These are phyloP conservation scores for Stegostoma tigrinum DNA, from an alignment of 2,113 vertebrate species.

Conservation along the genomic window DNA sequence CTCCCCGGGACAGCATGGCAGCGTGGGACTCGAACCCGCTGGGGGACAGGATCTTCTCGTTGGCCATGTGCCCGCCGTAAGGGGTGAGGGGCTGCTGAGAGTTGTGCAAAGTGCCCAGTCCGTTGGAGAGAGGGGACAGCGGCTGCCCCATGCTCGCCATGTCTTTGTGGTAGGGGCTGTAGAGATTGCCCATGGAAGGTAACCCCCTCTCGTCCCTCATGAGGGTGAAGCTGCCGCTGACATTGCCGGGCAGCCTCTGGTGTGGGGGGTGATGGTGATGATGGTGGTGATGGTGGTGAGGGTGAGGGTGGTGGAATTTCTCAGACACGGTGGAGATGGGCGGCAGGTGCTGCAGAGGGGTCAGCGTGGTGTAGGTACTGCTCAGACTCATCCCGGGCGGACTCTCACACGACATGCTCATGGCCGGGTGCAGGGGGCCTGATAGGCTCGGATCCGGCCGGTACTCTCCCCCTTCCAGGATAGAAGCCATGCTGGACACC, in stretches of 20 bases:
- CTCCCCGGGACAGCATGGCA: conserved; percentile 79
- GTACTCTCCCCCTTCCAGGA: conserved; percentile 86
- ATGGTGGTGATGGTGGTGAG: conserved; percentile 77
- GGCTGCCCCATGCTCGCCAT: conserved; percentile 85
- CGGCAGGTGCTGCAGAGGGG: conserved; percentile 91
- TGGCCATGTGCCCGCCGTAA: conserved; percentile 78
- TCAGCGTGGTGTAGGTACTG: conserved; percentile 90
- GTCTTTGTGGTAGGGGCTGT: conserved; percentile 92
- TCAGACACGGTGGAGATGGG: conserved; percentile 89
- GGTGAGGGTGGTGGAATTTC: conserved; percentile 86
- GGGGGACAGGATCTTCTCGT: conserved; percentile 87
- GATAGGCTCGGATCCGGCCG: conserved; percentile 78
- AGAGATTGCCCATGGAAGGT: conserved; percentile 87
- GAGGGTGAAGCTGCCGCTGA: conserved; percentile 89
- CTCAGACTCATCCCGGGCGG: conserved; percentile 80
- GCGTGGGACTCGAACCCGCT: conserved; percentile 87
- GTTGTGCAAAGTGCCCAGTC: conserved; percentile 81
- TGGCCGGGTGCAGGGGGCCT: conserved; percentile 81
- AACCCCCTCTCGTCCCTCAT: conserved; percentile 84
- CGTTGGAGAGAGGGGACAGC: conserved; percentile 83
- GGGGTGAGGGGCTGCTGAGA: conserved; percentile 77
- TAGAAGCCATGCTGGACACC: conserved; percentile 82
- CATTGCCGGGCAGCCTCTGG: conserved; percentile 75
- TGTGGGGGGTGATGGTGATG: conserved; percentile 69
- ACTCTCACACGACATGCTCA: conserved; percentile 93